Percentiles rank a stretch among this genome's conserved stretches.
These are phyloP conservation scores for Halictus rubicundus DNA, from an alignment of 1,140 invertebrate species.

Conservation along the genomic window DNA sequence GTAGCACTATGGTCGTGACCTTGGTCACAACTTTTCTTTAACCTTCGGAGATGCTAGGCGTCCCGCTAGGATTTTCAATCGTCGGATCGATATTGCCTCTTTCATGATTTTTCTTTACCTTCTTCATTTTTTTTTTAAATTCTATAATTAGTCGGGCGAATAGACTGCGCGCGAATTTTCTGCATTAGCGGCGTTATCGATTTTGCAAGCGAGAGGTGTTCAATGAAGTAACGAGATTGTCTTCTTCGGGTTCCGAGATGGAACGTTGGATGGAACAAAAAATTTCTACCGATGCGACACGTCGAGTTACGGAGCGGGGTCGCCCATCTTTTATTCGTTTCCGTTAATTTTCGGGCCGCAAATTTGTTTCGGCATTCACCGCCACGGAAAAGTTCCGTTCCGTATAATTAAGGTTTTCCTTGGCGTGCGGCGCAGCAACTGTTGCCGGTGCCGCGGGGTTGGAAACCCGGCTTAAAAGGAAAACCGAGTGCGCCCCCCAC, in stretches of 20 bases:
- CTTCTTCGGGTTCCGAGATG: background rate
- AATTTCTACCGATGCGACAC: too few relatives aligned
- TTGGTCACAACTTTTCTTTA: background rate
- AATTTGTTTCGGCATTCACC: background rate
- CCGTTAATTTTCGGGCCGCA: slow-evolving; percentile 6
- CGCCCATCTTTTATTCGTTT: too few relatives aligned
- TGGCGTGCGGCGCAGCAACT: background rate
- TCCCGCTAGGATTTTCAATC: too few relatives aligned
- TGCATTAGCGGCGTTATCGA: too few relatives aligned
- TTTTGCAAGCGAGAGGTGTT: too few relatives aligned
- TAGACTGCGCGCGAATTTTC: too few relatives aligned
- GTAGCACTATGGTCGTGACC: background rate
- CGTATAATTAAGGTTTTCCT: slow-evolving; percentile 10
- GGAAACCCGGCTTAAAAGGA: slow-evolving; percentile 28
- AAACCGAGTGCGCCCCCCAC: slow-evolving; percentile 24
- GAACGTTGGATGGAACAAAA: too few relatives aligned
- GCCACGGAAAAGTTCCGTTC: background rate
- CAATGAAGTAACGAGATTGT: background rate
- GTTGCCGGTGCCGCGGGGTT: background rate
- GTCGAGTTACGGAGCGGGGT: background rate
- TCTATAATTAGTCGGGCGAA: too few relatives aligned
- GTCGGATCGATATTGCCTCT: too few relatives aligned
- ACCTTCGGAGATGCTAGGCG: too few relatives aligned
- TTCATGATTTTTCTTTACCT: too few relatives aligned
- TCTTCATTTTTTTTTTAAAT: too few relatives aligned